A percentile compares a stretch with the other conserved stretches of the same genome.
phyloP scores from a whole-genome alignment of 2,797 vertebrate genomes.

The Lutra lutra region DNA sequence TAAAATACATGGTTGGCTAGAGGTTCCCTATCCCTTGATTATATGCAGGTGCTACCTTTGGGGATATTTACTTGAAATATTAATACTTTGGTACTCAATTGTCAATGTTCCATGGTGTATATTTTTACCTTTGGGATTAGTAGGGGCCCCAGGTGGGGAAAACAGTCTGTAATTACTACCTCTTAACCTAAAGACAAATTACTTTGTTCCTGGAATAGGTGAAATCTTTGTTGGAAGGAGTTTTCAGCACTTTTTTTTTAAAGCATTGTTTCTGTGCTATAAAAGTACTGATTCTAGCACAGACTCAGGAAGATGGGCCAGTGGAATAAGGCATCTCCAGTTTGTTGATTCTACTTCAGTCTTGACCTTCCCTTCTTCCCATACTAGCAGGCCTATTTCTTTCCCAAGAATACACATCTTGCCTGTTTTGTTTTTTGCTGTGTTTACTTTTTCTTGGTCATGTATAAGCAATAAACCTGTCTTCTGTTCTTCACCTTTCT shows the following conservation, averaged over 20 bases:
- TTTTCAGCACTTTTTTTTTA: background rate
- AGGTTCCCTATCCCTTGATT: constrained; percentile 64
- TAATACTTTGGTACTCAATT: constrained; percentile 67
- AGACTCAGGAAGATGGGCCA: constrained; percentile 34
- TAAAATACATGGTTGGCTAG: constrained; percentile 64
- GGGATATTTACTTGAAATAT: constrained; percentile 69
- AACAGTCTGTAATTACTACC: constrained; percentile 75
- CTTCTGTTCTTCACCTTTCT: constrained; percentile 69
- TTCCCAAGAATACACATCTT: constrained; percentile 46
- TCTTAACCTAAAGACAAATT: constrained; percentile 66
- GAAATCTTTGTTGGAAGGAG: constrained; percentile 54
- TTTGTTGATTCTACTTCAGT: constrained; percentile 51
- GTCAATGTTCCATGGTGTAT: constrained; percentile 19
- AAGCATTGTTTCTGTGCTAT: constrained; percentile 54
- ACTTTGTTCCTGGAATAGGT: constrained; percentile 57
- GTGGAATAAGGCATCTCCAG: constrained; percentile 26
- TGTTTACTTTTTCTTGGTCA: constrained; percentile 66
- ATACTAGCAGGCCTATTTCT: constrained; percentile 15
- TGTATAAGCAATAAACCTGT: constrained; percentile 76
- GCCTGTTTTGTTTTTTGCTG: constrained; percentile 34
- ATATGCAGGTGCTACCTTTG: constrained; percentile 75
- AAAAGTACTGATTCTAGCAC: constrained; percentile 52
- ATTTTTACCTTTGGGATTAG: constrained; percentile 60
- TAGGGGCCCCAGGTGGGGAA: background rate
- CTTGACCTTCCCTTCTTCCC: constrained; percentile 40